Evolutionary conservation across 2,113 vertebrate species (phyloP), one percentile per base, ranked within the genome.

Genomic region (Orycteropus afer): DNA sequence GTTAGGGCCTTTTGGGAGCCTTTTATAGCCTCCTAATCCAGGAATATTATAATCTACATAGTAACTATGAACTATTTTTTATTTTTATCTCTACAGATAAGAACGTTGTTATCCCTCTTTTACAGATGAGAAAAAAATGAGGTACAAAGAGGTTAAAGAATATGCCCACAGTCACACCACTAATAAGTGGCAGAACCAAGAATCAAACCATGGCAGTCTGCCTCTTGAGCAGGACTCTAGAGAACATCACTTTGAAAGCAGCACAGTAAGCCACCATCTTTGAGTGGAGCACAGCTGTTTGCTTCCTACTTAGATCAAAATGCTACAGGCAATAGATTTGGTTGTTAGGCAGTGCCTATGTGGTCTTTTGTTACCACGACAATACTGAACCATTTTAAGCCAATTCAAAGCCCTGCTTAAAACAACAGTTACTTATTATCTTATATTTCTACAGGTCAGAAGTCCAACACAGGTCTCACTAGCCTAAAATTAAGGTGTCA

Each of bases 81-180:
- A 65, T 61, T 71, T 32, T 69, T 51, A 55, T 18, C 78, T 84
- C 93, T 51, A 87, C 29, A 57, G 18, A 65, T 84, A 61, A 49
- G 9, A 29, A 25, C 84, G 32, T 65, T 55, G 80, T 45, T 65
- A 79, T 51, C 47, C 27, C 55, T 73, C 1, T 85, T 89, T 74
- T 37, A 92, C 45, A 90, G 73, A n/a, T 97, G 89, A 86, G 34
- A 88, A 83, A 88, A 83, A 74, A 74, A 53, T 74, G 78, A 89
- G 45, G 47, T 57, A 67, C 53, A 74, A 14, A 78, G 65, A 92
- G 3, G 23, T 89, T 96, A 85, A 88, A 95, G 90, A 90, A 85
- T 51, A 45, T 42, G 53, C 53, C 37, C 27, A 57, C n/a, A 32
- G 55, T 78, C 85, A 88, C 40, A 78, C 57, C 57, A 32, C 73